Evolutionary conservation across 2,797 vertebrate genomes (phyloP).

Genomic region (Eidolon dupreanum): DNA sequence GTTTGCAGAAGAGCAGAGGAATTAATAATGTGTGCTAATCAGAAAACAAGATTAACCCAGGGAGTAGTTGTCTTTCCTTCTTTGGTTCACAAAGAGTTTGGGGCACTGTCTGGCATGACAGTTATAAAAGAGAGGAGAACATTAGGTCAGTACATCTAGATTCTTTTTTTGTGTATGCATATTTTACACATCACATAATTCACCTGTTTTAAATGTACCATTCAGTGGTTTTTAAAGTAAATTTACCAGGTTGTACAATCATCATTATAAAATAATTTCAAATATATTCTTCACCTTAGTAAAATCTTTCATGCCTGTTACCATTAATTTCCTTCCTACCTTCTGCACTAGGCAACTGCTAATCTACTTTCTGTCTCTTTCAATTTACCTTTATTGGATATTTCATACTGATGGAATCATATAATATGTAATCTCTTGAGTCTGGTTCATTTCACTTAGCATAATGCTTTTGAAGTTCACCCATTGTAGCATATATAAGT

Average conservation of each 20-base stretch:
- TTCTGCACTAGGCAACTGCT: background rate
- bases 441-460: background rate
- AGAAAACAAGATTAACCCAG: background rate
- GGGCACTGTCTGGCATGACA: background rate
- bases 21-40: background rate
- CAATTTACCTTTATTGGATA: background rate
- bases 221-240: background rate
- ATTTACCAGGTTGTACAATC: background rate
- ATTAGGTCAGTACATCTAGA: background rate
- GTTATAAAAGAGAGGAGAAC: background rate
- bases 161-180: background rate
- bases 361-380: background rate
- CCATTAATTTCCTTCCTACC: background rate
- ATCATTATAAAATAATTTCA: background rate
- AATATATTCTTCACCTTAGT: background rate
- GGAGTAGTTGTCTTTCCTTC: background rate
- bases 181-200: background rate
- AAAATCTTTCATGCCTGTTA: background rate
- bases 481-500: background rate
- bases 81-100: conserved; percentile 24
- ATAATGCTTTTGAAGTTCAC: conserved; percentile 16
- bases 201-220: background rate
- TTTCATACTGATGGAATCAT: background rate
- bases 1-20: background rate
- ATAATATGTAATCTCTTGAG: background rate